phyloP scores from a whole-genome alignment of 2,888 invertebrate genomes.

The Dasysyrphus tricinctus region DNA sequence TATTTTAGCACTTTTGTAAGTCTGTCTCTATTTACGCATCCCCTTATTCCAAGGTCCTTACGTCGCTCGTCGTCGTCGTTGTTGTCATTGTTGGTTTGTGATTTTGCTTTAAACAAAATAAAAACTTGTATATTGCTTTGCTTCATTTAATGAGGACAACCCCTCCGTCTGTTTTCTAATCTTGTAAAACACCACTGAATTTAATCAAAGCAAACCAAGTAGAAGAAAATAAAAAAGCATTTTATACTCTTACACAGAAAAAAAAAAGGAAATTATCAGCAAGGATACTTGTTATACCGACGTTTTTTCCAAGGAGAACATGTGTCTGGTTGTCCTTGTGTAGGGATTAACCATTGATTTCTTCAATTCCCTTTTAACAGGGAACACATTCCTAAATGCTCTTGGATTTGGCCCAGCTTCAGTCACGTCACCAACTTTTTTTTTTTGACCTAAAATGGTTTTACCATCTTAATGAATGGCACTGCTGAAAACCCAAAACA shows the following conservation, averaged over 20 bases:
- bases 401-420: background rate
- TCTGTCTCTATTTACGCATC: slow-evolving; percentile 44
- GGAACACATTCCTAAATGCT: slow-evolving; percentile 15
- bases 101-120: slow-evolving; percentile 21
- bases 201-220: slow-evolving; percentile 65
- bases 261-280: slow-evolving; percentile 50
- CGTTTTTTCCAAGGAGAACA: slow-evolving; percentile 16
- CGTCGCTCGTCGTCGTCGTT: background rate
- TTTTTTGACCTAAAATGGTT: background rate
- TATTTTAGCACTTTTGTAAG: slow-evolving; percentile 42
- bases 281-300: background rate
- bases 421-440: background rate
- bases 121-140: slow-evolving; percentile 41
- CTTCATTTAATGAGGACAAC: slow-evolving; percentile 55
- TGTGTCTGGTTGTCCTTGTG: slow-evolving; percentile 47
- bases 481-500: background rate
- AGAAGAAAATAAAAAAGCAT: slow-evolving; percentile 38
- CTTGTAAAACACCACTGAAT: slow-evolving; percentile 71
- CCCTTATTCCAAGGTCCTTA: slow-evolving; percentile 34
- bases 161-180: slow-evolving; percentile 47
- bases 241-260: background rate
- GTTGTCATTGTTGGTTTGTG: background rate
- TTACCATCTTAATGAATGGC: background rate
- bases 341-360: slow-evolving; percentile 69
- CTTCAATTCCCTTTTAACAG: slow-evolving; percentile 23